Percentiles rank a stretch among this genome's conserved stretches.
Evolutionary conservation across 2,113 vertebrate species (phyloP).

Genomic region (Ptilonorhynchus violaceus): DNA sequence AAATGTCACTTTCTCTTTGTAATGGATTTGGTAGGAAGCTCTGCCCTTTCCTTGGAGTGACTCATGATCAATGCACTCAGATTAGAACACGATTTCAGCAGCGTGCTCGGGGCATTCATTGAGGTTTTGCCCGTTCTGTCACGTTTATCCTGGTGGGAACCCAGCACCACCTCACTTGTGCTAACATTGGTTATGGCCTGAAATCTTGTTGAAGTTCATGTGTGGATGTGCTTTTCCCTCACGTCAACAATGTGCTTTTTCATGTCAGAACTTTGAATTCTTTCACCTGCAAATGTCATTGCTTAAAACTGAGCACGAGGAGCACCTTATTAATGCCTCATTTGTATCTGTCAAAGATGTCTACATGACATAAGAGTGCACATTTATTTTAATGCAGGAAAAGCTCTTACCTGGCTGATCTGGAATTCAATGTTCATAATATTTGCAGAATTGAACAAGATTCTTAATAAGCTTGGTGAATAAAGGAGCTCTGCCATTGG

Average conservation of each 20-base stretch:
- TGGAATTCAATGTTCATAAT: neutral
- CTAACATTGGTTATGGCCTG: conserved; percentile 54
- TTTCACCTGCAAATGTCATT: neutral
- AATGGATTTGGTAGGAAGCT: conserved; percentile 74
- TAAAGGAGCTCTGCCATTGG: neutral
- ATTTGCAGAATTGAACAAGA: neutral
- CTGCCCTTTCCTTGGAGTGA: conserved; percentile 78
- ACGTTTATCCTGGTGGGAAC: conserved; percentile 26
- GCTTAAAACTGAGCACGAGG: neutral
- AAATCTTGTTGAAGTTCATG: conserved; percentile 14
- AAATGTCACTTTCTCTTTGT: conserved; percentile 71
- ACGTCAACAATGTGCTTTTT: neutral
- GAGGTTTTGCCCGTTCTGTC: conserved; percentile 48
- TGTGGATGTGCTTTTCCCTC: neutral
- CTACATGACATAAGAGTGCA: neutral
- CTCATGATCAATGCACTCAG: conserved; percentile 72
- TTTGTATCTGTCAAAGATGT: neutral
- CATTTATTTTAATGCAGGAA: neutral
- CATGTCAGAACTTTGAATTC: neutral
- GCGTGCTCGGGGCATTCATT: conserved; percentile 6
- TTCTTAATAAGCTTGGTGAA: neutral
- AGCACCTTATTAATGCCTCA: neutral
- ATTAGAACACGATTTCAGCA: conserved; percentile 61
- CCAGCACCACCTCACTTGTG: conserved; percentile 12
- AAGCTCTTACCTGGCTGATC: neutral